Evolutionary conservation across 2,797 vertebrate species (phyloP).

Genomic region (Geotrypetes seraphini): DNA sequence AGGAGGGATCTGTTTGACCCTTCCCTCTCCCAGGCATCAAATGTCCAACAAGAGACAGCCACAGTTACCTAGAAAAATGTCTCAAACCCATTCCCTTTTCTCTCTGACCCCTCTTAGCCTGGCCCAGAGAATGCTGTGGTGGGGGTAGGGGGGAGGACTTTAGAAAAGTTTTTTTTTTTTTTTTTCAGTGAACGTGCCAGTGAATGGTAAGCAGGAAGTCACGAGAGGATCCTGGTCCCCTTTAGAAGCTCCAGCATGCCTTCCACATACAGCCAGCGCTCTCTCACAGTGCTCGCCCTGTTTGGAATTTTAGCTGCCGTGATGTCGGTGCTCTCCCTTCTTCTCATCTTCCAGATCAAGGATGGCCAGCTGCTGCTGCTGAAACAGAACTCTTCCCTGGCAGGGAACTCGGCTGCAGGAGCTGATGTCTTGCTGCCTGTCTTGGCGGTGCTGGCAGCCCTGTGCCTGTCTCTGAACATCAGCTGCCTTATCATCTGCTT

Average conservation of each 20-base stretch:
- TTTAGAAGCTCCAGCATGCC: constrained; percentile 43
- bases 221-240: not conserved
- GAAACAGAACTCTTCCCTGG: constrained; percentile 22
- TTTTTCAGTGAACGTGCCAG: no score
- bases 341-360: constrained; percentile 77
- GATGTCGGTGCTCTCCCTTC: constrained; percentile 71
- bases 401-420: constrained; percentile 37
- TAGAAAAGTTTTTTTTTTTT: no score
- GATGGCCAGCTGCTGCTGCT: constrained; percentile 41
- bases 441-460: constrained; percentile 63
- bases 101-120: no score
- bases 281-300: constrained; percentile 55
- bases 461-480: constrained; percentile 71
- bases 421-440: constrained; percentile 59
- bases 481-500: constrained; percentile 70
- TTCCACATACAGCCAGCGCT: constrained; percentile 59
- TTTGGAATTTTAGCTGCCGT: constrained; percentile 67
- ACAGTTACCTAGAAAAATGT: no score
- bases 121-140: no score
- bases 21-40: no score
- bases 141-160: no score
- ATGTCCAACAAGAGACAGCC: no score
- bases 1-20: not conserved
- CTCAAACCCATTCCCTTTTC: not conserved
- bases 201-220: no score